phyloP scores from a whole-genome alignment of 2,797 vertebrate species.

The Lophotriccus pileatus region DNA sequence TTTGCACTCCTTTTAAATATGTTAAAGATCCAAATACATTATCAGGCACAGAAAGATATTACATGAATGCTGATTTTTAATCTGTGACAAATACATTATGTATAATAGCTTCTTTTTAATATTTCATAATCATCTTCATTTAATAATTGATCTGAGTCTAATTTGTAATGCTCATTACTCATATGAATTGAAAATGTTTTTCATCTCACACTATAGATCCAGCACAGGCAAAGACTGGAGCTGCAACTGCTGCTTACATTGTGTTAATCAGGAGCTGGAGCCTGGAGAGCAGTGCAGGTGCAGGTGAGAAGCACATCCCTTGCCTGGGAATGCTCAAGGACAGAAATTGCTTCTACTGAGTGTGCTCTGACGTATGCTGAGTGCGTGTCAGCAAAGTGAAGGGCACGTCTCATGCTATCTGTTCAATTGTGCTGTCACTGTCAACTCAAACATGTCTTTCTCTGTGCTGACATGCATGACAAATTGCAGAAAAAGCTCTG shows the following conservation, averaged over 20 bases:
- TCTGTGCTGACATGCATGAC: background rate
- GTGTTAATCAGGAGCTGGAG: background rate
- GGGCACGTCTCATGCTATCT: background rate
- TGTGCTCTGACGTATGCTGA: background rate
- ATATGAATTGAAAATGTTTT: slow-evolving; percentile 16
- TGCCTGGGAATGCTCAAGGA: background rate
- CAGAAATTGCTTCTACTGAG: background rate
- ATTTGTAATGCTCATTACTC: slow-evolving; percentile 38
- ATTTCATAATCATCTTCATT: slow-evolving; percentile 41
- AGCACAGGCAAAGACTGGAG: background rate
- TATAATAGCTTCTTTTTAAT: slow-evolving; percentile 38
- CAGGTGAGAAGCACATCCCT: rapidly evolving
- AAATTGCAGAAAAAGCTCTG: background rate
- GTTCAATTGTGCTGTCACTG: background rate
- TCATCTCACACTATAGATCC: background rate
- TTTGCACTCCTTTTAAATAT: background rate
- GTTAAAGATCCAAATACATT: background rate
- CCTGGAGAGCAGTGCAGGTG: background rate
- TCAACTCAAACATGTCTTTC: background rate
- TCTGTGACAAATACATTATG: slow-evolving; percentile 29
- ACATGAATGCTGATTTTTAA: background rate
- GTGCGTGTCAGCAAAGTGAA: background rate
- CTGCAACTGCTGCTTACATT: rapidly evolving
- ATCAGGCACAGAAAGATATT: background rate
- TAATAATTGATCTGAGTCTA: slow-evolving; percentile 44